Evolutionary conservation across 1,140 invertebrate species (phyloP).

Genomic region (Capitella teleta): DNA sequence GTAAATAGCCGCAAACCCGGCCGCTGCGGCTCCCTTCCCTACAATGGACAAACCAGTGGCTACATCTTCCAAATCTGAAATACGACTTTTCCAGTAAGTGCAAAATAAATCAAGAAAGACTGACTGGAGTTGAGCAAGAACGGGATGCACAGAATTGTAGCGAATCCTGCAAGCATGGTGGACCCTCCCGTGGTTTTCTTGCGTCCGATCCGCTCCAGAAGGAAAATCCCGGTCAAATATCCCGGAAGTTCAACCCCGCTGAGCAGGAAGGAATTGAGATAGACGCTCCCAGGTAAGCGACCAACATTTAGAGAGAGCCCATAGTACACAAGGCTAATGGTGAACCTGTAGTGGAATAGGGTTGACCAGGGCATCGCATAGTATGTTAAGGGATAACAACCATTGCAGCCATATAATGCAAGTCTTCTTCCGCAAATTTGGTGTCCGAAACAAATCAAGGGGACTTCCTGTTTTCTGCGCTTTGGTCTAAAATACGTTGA

Average conservation of each 20-base stretch:
- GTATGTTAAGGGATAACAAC: no score
- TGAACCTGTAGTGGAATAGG: no score
- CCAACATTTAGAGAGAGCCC: conserved; percentile 18
- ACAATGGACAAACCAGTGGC: conserved; percentile 51
- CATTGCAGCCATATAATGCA: no score
- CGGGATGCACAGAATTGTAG: neutral
- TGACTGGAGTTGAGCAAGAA: neutral
- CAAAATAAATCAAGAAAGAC: no score
- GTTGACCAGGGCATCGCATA: no score
- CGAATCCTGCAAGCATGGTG: conserved; percentile 1
- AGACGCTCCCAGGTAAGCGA: conserved; percentile 18
- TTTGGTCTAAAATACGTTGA: no score
- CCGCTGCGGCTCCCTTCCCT: conserved; percentile 63
- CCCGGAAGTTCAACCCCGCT: conserved; percentile 18
- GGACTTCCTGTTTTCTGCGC: no score
- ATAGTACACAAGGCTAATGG: conserved; percentile 18
- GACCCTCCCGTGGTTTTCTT: neutral
- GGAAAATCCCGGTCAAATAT: conserved; percentile 9
- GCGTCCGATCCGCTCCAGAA: conserved; percentile 9
- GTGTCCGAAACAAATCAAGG: no score
- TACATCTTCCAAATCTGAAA: neutral
- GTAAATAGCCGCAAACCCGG: conserved; percentile 74
- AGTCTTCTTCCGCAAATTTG: no score
- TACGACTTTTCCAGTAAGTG: no score
- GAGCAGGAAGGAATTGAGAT: conserved; percentile 21